Conservation (phyloP, 2,113 vertebrate species). For the Myrmecobius fasciatus region DNA sequence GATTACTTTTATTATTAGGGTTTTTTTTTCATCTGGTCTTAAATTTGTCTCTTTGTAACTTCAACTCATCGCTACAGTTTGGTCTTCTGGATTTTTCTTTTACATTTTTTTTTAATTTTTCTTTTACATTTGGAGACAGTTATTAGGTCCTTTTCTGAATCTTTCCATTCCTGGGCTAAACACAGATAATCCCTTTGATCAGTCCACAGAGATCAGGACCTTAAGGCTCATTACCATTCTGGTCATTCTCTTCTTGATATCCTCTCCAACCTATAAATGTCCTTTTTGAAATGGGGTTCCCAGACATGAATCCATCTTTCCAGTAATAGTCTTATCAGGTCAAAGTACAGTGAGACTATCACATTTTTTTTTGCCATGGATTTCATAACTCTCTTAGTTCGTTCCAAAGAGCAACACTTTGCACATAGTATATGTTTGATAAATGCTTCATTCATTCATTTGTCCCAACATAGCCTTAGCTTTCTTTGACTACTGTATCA, state of each 20-base stretch:
- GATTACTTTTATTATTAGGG: not conserved
- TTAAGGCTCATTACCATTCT: not conserved
- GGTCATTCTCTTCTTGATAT: not conserved
- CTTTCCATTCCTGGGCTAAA: not conserved
- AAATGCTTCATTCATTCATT: not conserved
- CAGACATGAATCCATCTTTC: not conserved
- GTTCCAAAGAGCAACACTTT: not conserved
- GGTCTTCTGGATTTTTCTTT: not conserved
- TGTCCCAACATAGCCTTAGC: not conserved
- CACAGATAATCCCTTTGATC: not conserved
- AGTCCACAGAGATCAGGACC: not conserved
- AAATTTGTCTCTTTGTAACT: not conserved
- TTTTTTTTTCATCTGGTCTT: not conserved
- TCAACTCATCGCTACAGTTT: not conserved
- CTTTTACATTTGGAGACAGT: not conserved
- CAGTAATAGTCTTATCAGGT: not conserved
- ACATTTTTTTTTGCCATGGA: not conserved
- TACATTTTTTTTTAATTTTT: too few species aligned
- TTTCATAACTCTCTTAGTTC: not conserved
- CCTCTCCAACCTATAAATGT: not conserved
- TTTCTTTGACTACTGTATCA: not conserved
- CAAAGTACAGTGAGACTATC: not conserved
- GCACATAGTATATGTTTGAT: not conserved
- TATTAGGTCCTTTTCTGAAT: not conserved
- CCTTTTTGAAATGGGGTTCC: not conserved